Percentiles rank a stretch among this genome's conserved stretches.
phyloP scores from a whole-genome alignment of 2,113 vertebrate species.

The Petaurus breviceps region DNA sequence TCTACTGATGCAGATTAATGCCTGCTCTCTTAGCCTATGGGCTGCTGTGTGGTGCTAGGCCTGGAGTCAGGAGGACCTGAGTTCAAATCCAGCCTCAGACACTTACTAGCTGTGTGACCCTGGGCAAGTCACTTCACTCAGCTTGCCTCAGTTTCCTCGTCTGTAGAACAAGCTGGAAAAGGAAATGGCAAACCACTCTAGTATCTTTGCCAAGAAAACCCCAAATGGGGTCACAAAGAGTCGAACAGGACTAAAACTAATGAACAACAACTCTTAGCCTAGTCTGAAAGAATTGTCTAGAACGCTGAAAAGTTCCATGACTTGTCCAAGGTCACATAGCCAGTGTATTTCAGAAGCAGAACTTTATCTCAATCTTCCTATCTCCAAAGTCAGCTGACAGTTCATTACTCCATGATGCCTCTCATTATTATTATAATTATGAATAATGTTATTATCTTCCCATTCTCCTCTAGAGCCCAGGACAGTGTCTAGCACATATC shows the following conservation, averaged over 20 bases:
- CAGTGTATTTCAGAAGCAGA: no score
- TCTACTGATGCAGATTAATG: background rate
- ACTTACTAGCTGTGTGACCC: background rate
- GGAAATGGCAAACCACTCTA: background rate
- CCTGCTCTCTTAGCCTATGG: background rate
- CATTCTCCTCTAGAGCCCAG: no score
- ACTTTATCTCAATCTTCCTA: no score
- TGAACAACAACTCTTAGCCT: background rate
- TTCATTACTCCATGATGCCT: no score
- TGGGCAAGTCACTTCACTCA: background rate
- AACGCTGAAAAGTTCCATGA: no score
- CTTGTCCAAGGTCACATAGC: background rate
- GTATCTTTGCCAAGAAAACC: background rate
- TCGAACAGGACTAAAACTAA: background rate
- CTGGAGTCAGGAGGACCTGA: no score
- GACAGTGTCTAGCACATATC: no score
- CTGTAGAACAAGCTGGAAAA: background rate
- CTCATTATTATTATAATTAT: no score
- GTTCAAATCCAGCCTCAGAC: background rate
- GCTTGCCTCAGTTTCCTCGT: background rate
- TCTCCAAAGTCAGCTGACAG: no score
- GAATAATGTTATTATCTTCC: no score
- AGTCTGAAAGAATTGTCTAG: background rate
- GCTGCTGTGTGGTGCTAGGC: background rate
- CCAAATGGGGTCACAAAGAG: background rate